Conservation (phyloP, 1,140 invertebrate genomes). For the Cydia pomonella region DNA sequence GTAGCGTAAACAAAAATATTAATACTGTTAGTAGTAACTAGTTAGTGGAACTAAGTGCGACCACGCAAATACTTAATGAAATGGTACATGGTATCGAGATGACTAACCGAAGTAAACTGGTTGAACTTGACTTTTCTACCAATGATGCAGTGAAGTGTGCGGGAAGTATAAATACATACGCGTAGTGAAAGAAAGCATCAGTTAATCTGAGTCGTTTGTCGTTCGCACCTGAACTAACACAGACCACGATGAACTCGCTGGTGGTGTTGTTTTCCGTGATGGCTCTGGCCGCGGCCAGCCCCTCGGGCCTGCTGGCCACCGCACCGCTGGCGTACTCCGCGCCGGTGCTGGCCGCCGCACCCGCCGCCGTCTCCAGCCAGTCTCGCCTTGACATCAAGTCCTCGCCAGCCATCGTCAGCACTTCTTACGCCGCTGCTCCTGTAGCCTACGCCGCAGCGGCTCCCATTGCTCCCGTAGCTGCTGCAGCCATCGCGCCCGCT, state of each 20-base stretch:
- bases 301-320: conserved; percentile 58
- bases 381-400: conserved; percentile 57
- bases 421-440: conserved; percentile 46
- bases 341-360: conserved; percentile 46
- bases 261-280: conserved; percentile 82
- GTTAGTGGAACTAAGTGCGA: background rate
- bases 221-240: conserved; percentile 70
- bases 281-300: conserved; percentile 72
- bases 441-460: conserved; percentile 41
- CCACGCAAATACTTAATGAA: background rate
- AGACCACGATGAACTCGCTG: conserved; percentile 79
- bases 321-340: conserved; percentile 39
- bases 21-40: background rate
- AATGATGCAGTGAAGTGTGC: conserved; percentile 41
- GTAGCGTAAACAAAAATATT: background rate
- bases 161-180: conserved; percentile 66
- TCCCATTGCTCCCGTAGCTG: conserved; percentile 48
- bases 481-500: conserved; percentile 30
- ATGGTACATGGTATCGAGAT: conserved; percentile 23
- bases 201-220: conserved; percentile 55
- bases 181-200: conserved; percentile 66
- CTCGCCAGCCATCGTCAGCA: conserved; percentile 57
- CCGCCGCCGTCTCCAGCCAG: conserved; percentile 54
- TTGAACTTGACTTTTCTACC: conserved; percentile 73
- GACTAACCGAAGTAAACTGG: conserved; percentile 38